Evolutionary conservation across 2,888 invertebrate genomes (phyloP), one percentile per base, ranked within the genome.

Genomic region (Cerceris rybyensis): DNA sequence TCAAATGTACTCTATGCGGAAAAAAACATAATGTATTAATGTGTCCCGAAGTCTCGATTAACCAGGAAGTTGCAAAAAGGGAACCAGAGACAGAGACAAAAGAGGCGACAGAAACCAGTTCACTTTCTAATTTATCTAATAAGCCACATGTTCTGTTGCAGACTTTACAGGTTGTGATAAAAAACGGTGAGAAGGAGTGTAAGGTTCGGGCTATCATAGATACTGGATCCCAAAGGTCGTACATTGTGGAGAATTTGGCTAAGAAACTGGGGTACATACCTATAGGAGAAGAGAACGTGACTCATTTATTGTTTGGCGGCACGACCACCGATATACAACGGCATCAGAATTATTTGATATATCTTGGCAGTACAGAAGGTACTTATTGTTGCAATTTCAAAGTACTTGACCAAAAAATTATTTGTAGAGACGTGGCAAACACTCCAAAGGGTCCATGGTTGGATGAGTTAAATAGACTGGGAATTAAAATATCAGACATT

Each of bases 1-100:
- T 78, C 0, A 82, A 78, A 58, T 88, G 87, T 70, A 67, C 69
- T 6, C 69, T 84, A 64, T 88, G 88, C 64, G 72, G 69, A 8
- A 67, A 68, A 6, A 63, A 71, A 28, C 84, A 89, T 66, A 70
- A 63, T 7, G 17, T 77, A 2, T 17, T 87, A 5, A 82, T 88
- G 84, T 86, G 87, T 58, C 69, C 54, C 4, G 11, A 16, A 41
- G n/a, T 54, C 54, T 2, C 4, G n/a, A n/a, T n/a, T 13, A 13
- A 13, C n/a, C 14, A 64, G 7, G n/a, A 16, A 2, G 13, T 9
- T 6, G 50, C 7, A 9, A 28, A 16, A 8, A 5, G 0, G 1
- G 41, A 52, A n/a, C n/a, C 11, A 52, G 59, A 42, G 8, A 42
- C 8, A 54, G 50, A n/a, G n/a, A n/a, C n/a, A n/a, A n/a, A n/a